A percentile compares a stretch with the other conserved stretches of the same genome.
Conservation (phyloP, 2,888 invertebrate genomes). For the Polylopha cassiicola region DNA sequence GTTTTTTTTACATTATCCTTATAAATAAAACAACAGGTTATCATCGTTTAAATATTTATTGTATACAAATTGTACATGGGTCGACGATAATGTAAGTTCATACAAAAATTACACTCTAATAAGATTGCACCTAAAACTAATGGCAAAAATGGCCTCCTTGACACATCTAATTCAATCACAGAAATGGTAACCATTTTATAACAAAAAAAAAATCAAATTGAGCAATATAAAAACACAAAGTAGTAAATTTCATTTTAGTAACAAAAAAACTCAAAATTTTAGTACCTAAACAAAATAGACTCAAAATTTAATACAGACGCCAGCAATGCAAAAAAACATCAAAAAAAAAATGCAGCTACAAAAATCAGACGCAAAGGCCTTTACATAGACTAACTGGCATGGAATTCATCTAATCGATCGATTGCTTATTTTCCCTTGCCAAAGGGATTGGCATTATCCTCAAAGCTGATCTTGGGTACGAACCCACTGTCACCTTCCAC, state of each 20-base stretch:
- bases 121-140: conserved; percentile 31
- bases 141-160: conserved; percentile 38
- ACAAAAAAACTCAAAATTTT: too few species aligned
- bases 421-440: conserved; percentile 53
- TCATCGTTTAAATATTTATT: conserved; percentile 27
- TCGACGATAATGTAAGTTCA: conserved; percentile 28
- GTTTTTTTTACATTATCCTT: not conserved
- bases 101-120: conserved; percentile 25
- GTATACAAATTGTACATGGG: conserved; percentile 32
- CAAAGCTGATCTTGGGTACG: conserved; percentile 82
- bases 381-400: too few species aligned
- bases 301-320: too few species aligned
- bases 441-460: conserved; percentile 78
- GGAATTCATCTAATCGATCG: too few species aligned
- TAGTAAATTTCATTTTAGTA: not conserved
- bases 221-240: not conserved
- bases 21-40: conserved; percentile 14
- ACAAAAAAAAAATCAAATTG: conserved; percentile 7
- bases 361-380: not conserved
- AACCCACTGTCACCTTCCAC: conserved; percentile 85
- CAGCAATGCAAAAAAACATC: too few species aligned
- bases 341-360: conserved; percentile 2
- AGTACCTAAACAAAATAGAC: not conserved
- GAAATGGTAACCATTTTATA: conserved; percentile 49
- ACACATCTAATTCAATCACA: conserved; percentile 51